Base-by-base conservation (phyloP, 2,888 invertebrate genomes). In the Amphipyra tragopoginis region DNA sequence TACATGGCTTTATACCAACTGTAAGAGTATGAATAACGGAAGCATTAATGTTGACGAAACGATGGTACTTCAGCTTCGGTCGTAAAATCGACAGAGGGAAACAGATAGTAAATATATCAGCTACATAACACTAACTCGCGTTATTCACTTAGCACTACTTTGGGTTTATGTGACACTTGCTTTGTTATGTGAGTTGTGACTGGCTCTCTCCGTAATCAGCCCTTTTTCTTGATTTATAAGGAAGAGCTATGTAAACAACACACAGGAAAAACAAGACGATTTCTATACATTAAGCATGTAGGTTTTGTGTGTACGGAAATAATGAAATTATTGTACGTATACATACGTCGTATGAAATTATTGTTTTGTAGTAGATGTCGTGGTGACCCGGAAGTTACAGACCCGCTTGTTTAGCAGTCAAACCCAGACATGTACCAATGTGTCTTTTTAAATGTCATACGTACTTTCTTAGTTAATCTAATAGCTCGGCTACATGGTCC, bases 101-200 rank as follows among this genome's bases (percentile, higher is more conserved):
- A 15, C 11, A 15, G 45, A 49, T 67, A 66, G 62, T 72, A 61
- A 61, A 64, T 72, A 72, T 44, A 56, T 72, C 48, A 43, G 55
- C 49, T 64, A 47, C 47, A 64, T 63, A 56, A 64, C 58, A 64
- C 49, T 42, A 67, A 64, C 73, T 72, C 47, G 55, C 52, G 26
- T 68, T 72, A 72, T 59, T 72, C 73, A 72, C 68, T 68, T 68
- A 72, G 72, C 62, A 54, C 45, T 72, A 67, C 53, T 67, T 66
- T 50, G 53, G 57, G 62, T 72, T 72, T 72, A 71, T 71, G 72
- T 57, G 70, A 67, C 72, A 67, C 54, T 67, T 48, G 47, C 34
- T 63, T 54, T 65, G 65, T 71, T 71, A 62, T 62, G 67, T 33
- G 44, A 69, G 43, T 70, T 58, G 58, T 29, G 29, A 29, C 29